phyloP scores from a whole-genome alignment of 2,113 vertebrate species.

The Albula goreensis region DNA sequence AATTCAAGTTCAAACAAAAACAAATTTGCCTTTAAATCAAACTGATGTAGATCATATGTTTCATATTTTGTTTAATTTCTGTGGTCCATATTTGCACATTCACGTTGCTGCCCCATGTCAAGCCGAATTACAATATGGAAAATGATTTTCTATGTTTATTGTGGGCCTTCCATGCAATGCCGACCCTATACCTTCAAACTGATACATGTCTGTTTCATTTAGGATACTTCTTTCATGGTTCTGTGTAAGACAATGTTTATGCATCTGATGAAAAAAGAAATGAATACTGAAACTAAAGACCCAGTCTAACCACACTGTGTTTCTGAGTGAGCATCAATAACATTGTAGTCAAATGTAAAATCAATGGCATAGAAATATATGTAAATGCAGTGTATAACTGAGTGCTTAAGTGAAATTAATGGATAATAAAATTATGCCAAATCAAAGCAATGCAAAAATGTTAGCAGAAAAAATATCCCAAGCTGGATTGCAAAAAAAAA shows the following conservation, averaged over 20 bases:
- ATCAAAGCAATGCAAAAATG: neutral
- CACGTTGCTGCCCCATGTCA: neutral
- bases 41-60: neutral
- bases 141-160: neutral
- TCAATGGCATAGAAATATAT: no score
- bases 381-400: no score
- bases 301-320: no score
- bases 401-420: no score
- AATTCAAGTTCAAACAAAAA: neutral
- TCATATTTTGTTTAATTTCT: neutral
- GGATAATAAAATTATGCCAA: neutral
- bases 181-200: neutral
- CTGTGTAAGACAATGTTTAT: no score
- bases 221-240: neutral
- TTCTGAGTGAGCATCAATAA: no score
- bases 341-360: no score
- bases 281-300: no score
- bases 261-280: no score
- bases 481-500: no score
- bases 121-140: neutral
- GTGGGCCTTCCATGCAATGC: neutral
- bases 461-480: no score
- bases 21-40: neutral
- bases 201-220: neutral
- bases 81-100: neutral